A percentile compares a stretch with the other conserved stretches of the same genome.
These are phyloP conservation scores for Lacanobia wlatinum DNA, from an alignment of 2,888 invertebrate species.

Conservation along the genomic window DNA sequence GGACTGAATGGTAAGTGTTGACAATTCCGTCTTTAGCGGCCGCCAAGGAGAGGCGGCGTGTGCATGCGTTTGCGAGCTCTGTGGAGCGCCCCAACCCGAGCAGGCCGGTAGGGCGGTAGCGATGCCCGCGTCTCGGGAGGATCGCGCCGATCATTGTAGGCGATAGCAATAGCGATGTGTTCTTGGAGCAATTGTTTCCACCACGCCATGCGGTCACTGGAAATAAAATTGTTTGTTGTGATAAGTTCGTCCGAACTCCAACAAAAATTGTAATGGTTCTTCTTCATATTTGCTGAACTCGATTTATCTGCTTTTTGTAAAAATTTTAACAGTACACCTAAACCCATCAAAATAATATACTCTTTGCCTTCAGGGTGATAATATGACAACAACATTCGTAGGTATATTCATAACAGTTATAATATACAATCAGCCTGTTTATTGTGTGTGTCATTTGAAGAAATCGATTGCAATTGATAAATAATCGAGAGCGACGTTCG, in stretches of 20 bases:
- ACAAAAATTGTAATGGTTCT: no score
- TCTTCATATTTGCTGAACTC: background rate
- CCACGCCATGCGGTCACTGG: slow-evolving; percentile 1
- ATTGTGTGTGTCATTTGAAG: no score
- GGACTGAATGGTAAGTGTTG: background rate
- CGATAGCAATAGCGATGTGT: slow-evolving; percentile 21
- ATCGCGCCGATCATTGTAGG: slow-evolving; percentile 4
- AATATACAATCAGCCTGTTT: no score
- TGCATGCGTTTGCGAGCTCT: background rate
- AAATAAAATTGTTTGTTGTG: slow-evolving; percentile 19
- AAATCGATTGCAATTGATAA: no score
- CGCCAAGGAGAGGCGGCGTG: no score
- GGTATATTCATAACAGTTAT: no score
- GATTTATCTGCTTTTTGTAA: background rate
- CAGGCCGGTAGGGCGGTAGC: background rate
- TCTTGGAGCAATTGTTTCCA: slow-evolving; percentile 21
- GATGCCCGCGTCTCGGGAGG: slow-evolving; percentile 19
- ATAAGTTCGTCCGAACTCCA: no score
- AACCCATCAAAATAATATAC: no score
- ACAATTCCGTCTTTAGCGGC: no score
- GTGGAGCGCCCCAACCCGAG: background rate
- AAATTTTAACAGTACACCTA: background rate
- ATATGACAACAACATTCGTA: no score
- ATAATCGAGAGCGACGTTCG: no score
- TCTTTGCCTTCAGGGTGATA: no score